Conservation (phyloP, 1,140 invertebrate genomes). For the Psix sp. region DNA sequence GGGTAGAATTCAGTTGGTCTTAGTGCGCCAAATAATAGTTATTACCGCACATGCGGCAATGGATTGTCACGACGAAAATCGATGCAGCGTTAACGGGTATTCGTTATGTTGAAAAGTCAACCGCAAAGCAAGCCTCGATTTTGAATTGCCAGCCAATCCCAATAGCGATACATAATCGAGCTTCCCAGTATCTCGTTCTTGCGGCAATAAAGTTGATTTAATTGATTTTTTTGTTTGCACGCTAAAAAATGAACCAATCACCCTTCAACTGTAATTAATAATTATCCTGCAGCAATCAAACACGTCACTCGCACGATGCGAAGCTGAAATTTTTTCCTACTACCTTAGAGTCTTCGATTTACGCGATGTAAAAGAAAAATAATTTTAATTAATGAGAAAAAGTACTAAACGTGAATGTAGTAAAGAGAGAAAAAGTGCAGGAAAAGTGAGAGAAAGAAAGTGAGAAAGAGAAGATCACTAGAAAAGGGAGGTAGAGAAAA, state of each 20-base stretch:
- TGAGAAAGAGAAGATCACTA: background rate
- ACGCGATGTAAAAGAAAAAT: conserved; percentile 15
- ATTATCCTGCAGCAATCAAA: conserved; percentile 36
- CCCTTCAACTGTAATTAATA: conserved; percentile 27
- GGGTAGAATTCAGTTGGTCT: conserved; percentile 58
- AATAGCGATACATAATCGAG: conserved; percentile 16
- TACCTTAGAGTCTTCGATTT: background rate
- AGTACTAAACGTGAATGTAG: conserved; percentile 2
- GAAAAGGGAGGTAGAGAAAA: background rate
- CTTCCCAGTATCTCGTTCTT: background rate
- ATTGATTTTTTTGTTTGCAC: conserved; percentile 11
- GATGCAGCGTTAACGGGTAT: conserved; percentile 40
- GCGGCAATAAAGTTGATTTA: conserved; percentile 21
- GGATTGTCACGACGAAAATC: conserved; percentile 55
- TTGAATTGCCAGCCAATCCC: conserved; percentile 3
- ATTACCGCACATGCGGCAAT: conserved; percentile 56
- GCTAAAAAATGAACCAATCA: conserved; percentile 20
- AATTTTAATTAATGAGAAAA: conserved; percentile 38
- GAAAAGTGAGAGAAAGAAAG: background rate
- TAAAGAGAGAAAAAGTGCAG: background rate
- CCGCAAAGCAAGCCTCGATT: background rate
- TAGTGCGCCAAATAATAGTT: conserved; percentile 60
- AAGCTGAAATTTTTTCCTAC: conserved; percentile 1
- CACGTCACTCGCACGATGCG: conserved; percentile 18
- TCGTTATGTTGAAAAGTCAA: conserved; percentile 22